A percentile compares a stretch with the other conserved stretches of the same genome.
phyloP scores from a whole-genome alignment of 2,888 invertebrate species.

The Pachliopta kotzebuea region DNA sequence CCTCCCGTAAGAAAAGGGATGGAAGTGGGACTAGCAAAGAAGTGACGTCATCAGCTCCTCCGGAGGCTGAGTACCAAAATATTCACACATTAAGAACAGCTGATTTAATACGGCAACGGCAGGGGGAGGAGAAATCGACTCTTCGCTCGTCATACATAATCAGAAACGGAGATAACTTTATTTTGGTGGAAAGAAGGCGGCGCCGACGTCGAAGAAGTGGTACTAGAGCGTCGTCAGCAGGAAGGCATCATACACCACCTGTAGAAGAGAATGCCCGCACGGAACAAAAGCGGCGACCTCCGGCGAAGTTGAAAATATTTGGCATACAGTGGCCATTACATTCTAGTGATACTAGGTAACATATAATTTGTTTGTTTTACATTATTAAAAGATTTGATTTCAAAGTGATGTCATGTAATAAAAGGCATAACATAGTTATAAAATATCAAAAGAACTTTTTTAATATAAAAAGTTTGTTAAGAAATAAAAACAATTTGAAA shows the following conservation, averaged over 20 bases:
- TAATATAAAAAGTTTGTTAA: no score
- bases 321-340: slow-evolving; percentile 79
- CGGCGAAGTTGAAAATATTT: slow-evolving; percentile 73
- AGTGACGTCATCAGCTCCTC: slow-evolving; percentile 62
- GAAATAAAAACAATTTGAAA: no score
- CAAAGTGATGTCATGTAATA: neutral
- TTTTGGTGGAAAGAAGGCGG: slow-evolving; percentile 72
- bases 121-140: slow-evolving; percentile 75
- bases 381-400: slow-evolving; percentile 28
- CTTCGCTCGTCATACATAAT: slow-evolving; percentile 75
- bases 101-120: slow-evolving; percentile 74
- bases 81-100: slow-evolving; percentile 76
- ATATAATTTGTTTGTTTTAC: neutral
- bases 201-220: slow-evolving; percentile 71
- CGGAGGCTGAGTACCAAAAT: slow-evolving; percentile 74
- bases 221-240: slow-evolving; percentile 70
- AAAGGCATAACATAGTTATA: no score
- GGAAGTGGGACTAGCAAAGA: slow-evolving; percentile 75
- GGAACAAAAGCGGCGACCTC: slow-evolving; percentile 72
- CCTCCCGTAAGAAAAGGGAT: slow-evolving; percentile 80
- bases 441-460: no score
- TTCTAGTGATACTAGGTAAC: slow-evolving; percentile 74
- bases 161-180: slow-evolving; percentile 75
- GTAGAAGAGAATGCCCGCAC: slow-evolving; percentile 66
- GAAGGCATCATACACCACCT: slow-evolving; percentile 72